phyloP scores from a whole-genome alignment of 2,888 invertebrate genomes.

The Nomada lathburiana region DNA sequence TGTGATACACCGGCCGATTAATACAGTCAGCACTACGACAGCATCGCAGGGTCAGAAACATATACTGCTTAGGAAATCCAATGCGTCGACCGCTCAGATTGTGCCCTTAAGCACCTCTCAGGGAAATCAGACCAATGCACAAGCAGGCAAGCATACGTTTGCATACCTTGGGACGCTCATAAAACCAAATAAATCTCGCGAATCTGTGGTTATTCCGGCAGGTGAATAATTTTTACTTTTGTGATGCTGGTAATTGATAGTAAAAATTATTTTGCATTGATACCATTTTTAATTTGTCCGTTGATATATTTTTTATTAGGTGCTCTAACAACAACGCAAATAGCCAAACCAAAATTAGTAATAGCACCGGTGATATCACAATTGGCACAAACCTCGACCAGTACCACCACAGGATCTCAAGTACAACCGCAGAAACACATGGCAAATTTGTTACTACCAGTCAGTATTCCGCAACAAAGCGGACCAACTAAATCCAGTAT shows the following conservation, averaged over 20 bases:
- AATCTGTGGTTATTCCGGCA: conserved; percentile 81
- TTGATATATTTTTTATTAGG: conserved; percentile 62
- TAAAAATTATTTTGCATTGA: not conserved
- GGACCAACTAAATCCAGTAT: conserved; percentile 86
- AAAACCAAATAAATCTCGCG: conserved; percentile 80
- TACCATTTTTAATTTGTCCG: not conserved
- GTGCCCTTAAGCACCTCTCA: conserved; percentile 79
- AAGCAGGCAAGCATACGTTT: conserved; percentile 81
- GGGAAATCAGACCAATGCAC: conserved; percentile 76
- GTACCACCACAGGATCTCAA: conserved; percentile 72
- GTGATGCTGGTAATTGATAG: no score
- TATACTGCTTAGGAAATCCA: conserved; percentile 80
- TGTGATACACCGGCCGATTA: conserved; percentile 80
- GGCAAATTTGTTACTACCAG: conserved; percentile 81
- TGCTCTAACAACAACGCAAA: conserved; percentile 75
- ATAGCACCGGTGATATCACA: conserved; percentile 81
- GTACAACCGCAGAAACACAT: conserved; percentile 79
- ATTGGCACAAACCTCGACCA: conserved; percentile 77
- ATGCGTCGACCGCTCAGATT: conserved; percentile 80
- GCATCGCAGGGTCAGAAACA: conserved; percentile 79
- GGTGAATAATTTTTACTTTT: conserved; percentile 68
- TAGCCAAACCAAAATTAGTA: conserved; percentile 79
- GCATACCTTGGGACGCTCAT: conserved; percentile 82
- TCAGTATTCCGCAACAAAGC: conserved; percentile 80
- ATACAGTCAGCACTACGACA: conserved; percentile 68